Conservation (phyloP, 2,797 vertebrate species). For the Phataginus tetradactyla region DNA sequence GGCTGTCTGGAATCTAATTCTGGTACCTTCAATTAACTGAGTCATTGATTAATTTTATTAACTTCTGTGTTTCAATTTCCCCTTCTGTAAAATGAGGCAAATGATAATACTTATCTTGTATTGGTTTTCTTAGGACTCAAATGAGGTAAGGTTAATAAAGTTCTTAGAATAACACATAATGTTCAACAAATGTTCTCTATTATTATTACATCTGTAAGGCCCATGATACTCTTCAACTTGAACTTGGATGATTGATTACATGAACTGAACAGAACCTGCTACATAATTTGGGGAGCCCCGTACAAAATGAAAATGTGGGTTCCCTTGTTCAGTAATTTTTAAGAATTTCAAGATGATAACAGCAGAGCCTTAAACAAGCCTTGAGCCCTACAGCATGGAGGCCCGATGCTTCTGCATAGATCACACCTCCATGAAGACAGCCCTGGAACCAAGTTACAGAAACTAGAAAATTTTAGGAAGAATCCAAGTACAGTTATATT, state of each 20-base stretch:
- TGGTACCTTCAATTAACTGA: background rate
- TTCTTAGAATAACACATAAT: background rate
- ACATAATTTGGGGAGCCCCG: background rate
- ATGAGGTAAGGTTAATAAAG: background rate
- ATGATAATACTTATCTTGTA: background rate
- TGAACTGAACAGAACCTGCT: background rate
- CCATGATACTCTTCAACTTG: background rate
- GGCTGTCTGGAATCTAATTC: constrained; percentile 22
- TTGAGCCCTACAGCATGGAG: background rate
- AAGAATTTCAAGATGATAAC: background rate
- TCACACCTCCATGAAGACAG: background rate
- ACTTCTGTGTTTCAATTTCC: background rate
- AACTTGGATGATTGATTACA: background rate
- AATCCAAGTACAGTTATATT: background rate
- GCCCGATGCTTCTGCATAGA: background rate
- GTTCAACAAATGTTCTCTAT: background rate
- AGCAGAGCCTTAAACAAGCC: background rate
- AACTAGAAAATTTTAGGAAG: background rate
- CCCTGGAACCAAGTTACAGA: background rate
- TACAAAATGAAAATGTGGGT: background rate
- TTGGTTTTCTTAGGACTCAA: constrained; percentile 36
- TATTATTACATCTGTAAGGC: background rate
- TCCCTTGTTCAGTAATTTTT: background rate
- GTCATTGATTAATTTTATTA: constrained; percentile 2
- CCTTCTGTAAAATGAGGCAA: background rate